These are phyloP conservation scores for Cryptus viduatorius DNA, from an alignment of 2,888 invertebrate species.

Conservation along the genomic window DNA sequence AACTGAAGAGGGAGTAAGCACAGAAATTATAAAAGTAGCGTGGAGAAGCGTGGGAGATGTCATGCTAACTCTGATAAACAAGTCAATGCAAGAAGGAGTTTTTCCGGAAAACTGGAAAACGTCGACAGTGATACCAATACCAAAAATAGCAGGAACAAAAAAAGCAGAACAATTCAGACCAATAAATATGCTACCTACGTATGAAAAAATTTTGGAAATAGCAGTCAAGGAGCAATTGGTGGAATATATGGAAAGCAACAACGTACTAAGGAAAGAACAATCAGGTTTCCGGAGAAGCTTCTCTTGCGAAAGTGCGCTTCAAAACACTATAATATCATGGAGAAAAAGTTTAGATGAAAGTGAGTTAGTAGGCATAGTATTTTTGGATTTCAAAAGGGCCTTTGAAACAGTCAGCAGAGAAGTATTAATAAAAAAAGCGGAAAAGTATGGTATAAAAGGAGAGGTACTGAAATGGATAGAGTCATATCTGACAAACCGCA, in stretches of 20 bases:
- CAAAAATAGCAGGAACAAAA: neutral
- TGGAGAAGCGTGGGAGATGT: neutral
- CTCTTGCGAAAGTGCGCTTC: neutral
- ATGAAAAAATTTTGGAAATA: neutral
- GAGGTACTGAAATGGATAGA: neutral
- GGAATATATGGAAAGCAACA: neutral
- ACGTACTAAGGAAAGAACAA: neutral
- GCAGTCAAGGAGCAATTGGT: neutral
- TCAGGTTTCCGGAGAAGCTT: neutral
- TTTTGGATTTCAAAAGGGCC: conserved; percentile 6
- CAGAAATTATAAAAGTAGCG: neutral
- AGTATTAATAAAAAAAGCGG: neutral
- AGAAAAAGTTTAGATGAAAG: neutral
- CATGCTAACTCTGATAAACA: conserved; percentile 22
- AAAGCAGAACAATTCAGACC: conserved; percentile 15
- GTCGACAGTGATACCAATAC: neutral
- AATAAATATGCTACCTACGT: neutral
- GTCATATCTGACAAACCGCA: neutral
- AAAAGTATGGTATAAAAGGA: neutral
- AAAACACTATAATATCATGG: conserved; percentile 3
- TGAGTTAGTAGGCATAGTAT: conserved; percentile 1
- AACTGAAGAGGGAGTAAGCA: neutral
- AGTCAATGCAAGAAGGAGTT: conserved; percentile 14
- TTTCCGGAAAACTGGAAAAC: conserved; percentile 25
- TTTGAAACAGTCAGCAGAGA: conserved; percentile 9